Base-by-base conservation (phyloP, 2,888 invertebrate genomes). In the Fragum sueziense region DNA sequence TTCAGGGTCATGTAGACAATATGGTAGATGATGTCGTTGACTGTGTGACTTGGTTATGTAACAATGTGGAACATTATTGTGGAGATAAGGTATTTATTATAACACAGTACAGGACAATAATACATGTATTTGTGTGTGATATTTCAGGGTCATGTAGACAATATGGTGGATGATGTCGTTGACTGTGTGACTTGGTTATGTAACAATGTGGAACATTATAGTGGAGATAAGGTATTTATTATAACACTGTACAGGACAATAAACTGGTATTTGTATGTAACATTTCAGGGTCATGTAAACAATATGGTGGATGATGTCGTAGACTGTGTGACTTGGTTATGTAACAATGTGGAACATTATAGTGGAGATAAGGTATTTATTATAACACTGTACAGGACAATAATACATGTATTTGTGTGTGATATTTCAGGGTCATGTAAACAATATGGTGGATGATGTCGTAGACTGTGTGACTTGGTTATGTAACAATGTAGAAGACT, bases 21-120 rank as follows among this genome's bases (percentile, higher is more conserved):
- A 92, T 92, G 92, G 88, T 92, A 34, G 91, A 92, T 70, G 92
- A 92, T 81, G 77, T 91, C 37, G 91, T 91, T 2, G 92, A 92
- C 78, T 88, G 89, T 81, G 76, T 92, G 37, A 74, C 79, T 33
- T 92, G 92, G 92, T 78, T 91, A 17, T 82, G 88, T 68, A 82
- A 88, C 20, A 87, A 91, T 86, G 87, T 89, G 54, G 82, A 87
- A 33, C 79, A 84, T 6, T 91, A 90, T 85, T 88, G 88, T 59
- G 92, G 90, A 67, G 86, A 91, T 69, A 90, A 90, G 89, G 92
- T 92, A 76, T n/a, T n/a, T n/a, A n/a, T n/a, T n/a, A n/a, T n/a
- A n/a, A n/a, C n/a, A n/a, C n/a, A n/a, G n/a, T n/a, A n/a, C n/a
- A n/a, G n/a, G n/a, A n/a, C n/a, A n/a, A n/a, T n/a, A n/a, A n/a